phyloP scores from a whole-genome alignment of 1,140 invertebrate genomes.

The Stegodyphus dumicola region DNA sequence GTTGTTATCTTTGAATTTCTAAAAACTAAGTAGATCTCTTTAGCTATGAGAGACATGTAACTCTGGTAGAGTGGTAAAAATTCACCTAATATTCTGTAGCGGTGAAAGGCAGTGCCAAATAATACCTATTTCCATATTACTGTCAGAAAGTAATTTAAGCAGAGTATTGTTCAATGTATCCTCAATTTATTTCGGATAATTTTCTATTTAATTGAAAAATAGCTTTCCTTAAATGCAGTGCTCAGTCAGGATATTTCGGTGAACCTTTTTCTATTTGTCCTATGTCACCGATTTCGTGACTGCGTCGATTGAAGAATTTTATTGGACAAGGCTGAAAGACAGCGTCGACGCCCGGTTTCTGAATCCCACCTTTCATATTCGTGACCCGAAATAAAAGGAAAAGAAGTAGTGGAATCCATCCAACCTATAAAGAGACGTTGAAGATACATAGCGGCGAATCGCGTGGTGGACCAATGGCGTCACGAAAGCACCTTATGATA shows the following conservation, averaged over 20 bases:
- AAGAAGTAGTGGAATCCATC: neutral
- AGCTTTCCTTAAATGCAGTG: neutral
- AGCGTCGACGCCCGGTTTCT: conserved; percentile 1
- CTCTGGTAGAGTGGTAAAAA: too few relatives aligned
- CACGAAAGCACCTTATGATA: conserved; percentile 7
- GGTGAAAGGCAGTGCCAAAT: too few relatives aligned
- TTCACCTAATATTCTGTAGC: too few relatives aligned
- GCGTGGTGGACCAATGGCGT: conserved; percentile 4
- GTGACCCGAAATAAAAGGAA: conserved; percentile 1
- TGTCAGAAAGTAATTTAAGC: too few relatives aligned
- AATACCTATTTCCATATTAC: too few relatives aligned
- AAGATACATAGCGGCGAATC: neutral
- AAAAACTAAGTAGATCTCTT: too few relatives aligned
- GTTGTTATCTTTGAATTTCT: too few relatives aligned
- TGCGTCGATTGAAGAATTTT: neutral
- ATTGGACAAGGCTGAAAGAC: neutral
- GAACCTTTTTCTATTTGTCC: neutral
- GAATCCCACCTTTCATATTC: conserved; percentile 6
- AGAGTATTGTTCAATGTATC: neutral
- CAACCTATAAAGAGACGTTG: neutral
- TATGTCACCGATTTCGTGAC: neutral
- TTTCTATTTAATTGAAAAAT: conserved; percentile 10
- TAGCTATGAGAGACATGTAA: too few relatives aligned
- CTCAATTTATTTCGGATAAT: neutral
- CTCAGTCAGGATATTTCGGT: neutral